These are phyloP conservation scores for Gopherus evgoodei DNA, from an alignment of 2,113 vertebrate genomes.

Conservation along the genomic window DNA sequence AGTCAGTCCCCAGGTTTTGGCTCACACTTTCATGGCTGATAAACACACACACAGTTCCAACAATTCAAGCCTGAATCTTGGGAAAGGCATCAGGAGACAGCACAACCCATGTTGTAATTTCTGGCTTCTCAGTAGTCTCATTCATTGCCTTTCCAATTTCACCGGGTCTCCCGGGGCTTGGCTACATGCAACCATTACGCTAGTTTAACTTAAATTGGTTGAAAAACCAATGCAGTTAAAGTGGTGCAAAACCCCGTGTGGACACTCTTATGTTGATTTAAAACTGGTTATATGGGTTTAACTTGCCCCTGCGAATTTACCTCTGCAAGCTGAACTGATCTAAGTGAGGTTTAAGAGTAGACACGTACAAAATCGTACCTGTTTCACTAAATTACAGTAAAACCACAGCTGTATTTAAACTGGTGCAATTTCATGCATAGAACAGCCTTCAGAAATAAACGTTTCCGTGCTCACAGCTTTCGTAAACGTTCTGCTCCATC, in stretches of 20 bases:
- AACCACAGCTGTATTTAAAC: neutral
- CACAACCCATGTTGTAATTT: neutral
- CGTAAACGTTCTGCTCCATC: neutral
- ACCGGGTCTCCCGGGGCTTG: neutral
- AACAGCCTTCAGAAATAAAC: rapidly evolving
- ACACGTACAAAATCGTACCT: rapidly evolving
- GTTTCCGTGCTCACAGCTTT: rapidly evolving
- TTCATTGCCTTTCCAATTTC: neutral
- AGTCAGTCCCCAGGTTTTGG: rapidly evolving
- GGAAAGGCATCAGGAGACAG: neutral
- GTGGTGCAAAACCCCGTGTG: neutral
- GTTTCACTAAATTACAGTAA: rapidly evolving
- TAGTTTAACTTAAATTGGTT: neutral
- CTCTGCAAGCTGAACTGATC: neutral
- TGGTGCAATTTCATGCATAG: rapidly evolving
- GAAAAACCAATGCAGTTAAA: rapidly evolving
- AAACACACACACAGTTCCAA: rapidly evolving
- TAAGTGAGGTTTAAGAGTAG: neutral
- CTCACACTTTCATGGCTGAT: neutral
- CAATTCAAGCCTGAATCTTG: neutral
- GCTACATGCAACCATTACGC: neutral
- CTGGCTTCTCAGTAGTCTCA: neutral
- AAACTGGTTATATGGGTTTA: neutral
- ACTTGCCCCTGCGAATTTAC: neutral
- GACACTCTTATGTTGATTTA: rapidly evolving